These are phyloP conservation scores for Aphrocallistes beatrix DNA, from an alignment of 37 sponge, comb jelly and placozoan genomes.

Conservation along the genomic window DNA sequence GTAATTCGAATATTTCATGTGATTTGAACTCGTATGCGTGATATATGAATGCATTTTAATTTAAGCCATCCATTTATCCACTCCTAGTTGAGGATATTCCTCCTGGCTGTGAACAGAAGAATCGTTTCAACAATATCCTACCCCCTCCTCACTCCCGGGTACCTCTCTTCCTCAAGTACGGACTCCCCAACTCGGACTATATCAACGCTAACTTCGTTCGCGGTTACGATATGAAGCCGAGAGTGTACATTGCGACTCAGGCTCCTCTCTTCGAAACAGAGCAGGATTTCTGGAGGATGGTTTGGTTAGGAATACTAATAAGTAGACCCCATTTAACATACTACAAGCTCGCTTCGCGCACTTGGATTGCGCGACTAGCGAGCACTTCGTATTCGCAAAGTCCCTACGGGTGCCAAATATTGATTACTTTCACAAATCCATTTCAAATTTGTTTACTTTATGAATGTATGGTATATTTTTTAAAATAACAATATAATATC, in stretches of 20 bases:
- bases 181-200: constrained; percentile 69
- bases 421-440: too few species aligned
- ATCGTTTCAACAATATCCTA: not conserved
- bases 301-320: constrained; percentile 38
- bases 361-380: not conserved
- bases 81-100: not conserved
- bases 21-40: too few species aligned
- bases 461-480: too few species aligned
- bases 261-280: constrained; percentile 57
- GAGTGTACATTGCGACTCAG: constrained; percentile 68
- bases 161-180: constrained; percentile 66
- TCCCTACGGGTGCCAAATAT: too few species aligned
- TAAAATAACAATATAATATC: too few species aligned
- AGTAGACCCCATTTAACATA: too few species aligned
- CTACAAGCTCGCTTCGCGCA: too few species aligned
- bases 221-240: constrained; percentile 27
- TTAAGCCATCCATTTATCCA: too few species aligned
- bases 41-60: too few species aligned
- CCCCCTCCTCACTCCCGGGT: constrained; percentile 56
- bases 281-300: constrained; percentile 79
- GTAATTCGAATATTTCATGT: too few species aligned
- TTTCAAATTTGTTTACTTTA: too few species aligned
- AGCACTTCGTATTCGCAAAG: too few species aligned
- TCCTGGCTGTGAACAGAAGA: constrained; percentile 5
- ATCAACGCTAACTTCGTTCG: constrained; percentile 80